Percentiles rank a stretch among this genome's conserved stretches.
Conservation (phyloP, 2,113 vertebrate genomes). For the Saguinus midas region DNA sequence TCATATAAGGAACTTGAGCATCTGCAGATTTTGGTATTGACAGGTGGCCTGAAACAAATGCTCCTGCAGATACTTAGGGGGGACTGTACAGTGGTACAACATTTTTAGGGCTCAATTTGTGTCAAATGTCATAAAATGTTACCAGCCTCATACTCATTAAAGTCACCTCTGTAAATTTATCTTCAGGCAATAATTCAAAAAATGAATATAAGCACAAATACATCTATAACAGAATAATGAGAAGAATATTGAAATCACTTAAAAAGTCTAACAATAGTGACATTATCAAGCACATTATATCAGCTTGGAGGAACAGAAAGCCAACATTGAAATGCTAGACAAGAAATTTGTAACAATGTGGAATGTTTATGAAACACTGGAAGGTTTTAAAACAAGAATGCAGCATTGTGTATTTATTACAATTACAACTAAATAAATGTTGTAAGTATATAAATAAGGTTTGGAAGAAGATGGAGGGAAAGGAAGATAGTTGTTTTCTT, state of each 20-base stretch:
- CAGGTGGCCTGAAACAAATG: neutral
- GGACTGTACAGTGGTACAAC: neutral
- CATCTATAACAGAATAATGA: neutral
- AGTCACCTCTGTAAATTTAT: neutral
- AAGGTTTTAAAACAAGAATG: slow-evolving; percentile 5
- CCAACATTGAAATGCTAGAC: neutral
- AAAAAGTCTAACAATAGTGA: neutral
- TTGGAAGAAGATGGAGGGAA: neutral
- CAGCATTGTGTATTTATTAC: neutral
- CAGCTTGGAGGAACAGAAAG: neutral
- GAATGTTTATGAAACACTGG: neutral
- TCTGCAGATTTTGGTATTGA: neutral
- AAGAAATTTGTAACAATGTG: slow-evolving; percentile 7
- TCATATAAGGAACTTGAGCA: neutral
- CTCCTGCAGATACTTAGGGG: neutral
- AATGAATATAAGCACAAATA: neutral
- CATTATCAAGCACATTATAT: slow-evolving; percentile 13
- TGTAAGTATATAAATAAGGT: neutral
- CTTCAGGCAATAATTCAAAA: neutral
- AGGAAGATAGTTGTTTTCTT: slow-evolving; percentile 38
- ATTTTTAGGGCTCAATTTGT: slow-evolving; percentile 20
- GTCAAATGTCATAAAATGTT: slow-evolving; percentile 36
- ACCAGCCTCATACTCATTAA: neutral
- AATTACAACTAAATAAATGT: neutral
- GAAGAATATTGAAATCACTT: slow-evolving; percentile 22